These are phyloP conservation scores for Tenodera sinensis DNA, from an alignment of 2,888 invertebrate species.

Conservation along the genomic window DNA sequence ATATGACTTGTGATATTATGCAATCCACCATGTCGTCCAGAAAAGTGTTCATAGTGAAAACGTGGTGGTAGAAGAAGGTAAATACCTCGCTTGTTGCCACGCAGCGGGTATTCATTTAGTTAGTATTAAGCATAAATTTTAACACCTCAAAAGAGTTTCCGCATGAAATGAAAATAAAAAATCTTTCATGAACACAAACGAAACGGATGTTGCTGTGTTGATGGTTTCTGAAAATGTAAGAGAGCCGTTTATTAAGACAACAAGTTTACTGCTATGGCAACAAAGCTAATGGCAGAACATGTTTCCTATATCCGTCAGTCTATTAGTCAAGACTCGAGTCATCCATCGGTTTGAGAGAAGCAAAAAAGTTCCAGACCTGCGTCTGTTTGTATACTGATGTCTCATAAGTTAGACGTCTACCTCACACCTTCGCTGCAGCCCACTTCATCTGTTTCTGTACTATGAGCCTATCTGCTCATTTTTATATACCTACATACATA, in stretches of 20 bases:
- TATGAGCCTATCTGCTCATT: not conserved
- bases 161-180: not conserved
- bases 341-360: not conserved
- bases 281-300: not conserved
- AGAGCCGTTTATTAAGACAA: not conserved
- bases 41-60: not conserved
- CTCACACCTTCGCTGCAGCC: not conserved
- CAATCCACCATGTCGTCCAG: too few species aligned
- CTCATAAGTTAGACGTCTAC: constrained; percentile 3
- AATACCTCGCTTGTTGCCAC: not conserved
- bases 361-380: not conserved
- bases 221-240: not conserved
- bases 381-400: constrained; percentile 16
- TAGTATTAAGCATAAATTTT: not conserved
- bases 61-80: not conserved
- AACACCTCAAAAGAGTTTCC: not conserved
- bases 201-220: not conserved
- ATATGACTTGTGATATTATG: too few species aligned
- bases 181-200: not conserved
- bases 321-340: not conserved
- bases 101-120: not conserved
- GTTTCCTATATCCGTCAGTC: not conserved
- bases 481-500: too few species aligned
- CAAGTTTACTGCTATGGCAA: not conserved
- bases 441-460: not conserved